phyloP scores from a whole-genome alignment of 2,113 vertebrate species.

The Sinocyclocheilus anophthalmus region DNA sequence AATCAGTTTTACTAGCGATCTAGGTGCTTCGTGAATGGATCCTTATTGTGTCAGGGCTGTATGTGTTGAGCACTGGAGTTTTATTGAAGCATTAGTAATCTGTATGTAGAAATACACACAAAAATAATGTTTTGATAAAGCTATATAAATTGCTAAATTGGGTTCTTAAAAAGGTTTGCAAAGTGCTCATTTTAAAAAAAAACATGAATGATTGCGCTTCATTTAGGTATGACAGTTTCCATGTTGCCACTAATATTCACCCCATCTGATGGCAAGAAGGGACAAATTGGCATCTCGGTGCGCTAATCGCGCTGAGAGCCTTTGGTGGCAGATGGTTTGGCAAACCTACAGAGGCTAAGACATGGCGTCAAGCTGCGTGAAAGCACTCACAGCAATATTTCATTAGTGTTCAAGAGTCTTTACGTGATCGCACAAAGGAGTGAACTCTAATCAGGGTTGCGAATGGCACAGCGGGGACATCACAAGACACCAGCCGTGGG shows the following conservation, averaged over 20 bases:
- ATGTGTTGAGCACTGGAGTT: no score
- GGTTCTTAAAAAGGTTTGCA: background rate
- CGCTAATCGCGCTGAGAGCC: constrained; percentile 39
- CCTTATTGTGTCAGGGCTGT: background rate
- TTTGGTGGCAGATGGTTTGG: constrained; percentile 55
- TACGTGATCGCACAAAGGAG: constrained; percentile 1
- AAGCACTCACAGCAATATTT: constrained; percentile 48
- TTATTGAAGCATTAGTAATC: background rate
- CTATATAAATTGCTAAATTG: background rate
- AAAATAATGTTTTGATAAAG: background rate
- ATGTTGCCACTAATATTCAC: constrained; percentile 34
- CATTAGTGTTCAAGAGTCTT: constrained; percentile 48
- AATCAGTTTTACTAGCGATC: background rate
- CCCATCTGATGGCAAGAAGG: constrained; percentile 20
- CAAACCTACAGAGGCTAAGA: constrained; percentile 50
- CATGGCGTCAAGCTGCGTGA: constrained; percentile 28
- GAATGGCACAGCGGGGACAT: background rate
- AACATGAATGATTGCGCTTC: background rate
- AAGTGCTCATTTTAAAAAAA: background rate
- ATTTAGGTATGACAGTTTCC: constrained; percentile 21
- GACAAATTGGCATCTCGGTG: constrained; percentile 40
- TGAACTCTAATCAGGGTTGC: background rate
- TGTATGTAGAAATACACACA: background rate
- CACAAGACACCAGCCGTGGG: background rate
- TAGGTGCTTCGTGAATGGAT: constrained; percentile 9